phyloP scores from a whole-genome alignment of 2,797 vertebrate genomes.

The Tenualosa thibaudeaui region DNA sequence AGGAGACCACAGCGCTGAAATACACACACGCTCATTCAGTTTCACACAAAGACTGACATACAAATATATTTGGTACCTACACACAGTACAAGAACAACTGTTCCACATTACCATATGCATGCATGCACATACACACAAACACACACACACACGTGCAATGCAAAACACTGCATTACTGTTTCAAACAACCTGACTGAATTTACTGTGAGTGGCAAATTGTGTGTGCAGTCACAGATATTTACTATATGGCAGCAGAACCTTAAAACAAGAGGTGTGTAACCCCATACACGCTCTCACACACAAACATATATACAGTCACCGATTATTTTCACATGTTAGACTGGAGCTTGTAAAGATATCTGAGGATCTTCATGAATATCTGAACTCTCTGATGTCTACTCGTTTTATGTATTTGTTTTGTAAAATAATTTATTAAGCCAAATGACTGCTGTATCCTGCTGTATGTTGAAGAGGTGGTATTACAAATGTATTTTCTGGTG shows the following conservation, averaged over 20 bases:
- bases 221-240: neutral
- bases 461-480: constrained; percentile 21
- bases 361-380: no score
- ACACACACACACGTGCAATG: neutral
- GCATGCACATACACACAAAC: neutral
- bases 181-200: neutral
- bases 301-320: neutral
- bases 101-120: neutral
- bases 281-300: neutral
- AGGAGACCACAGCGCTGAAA: constrained; percentile 13
- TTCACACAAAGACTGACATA: neutral
- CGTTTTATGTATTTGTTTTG: constrained; percentile 58
- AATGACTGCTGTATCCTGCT: constrained; percentile 52
- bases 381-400: constrained; percentile 46
- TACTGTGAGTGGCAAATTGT: neutral
- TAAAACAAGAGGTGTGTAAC: neutral
- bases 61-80: neutral
- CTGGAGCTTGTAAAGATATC: no score
- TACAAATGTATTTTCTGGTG: constrained; percentile 28
- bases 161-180: neutral
- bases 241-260: neutral
- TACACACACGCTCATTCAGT: constrained; percentile 21
- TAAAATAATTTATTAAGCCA: constrained; percentile 71
- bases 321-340: neutral
- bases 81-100: neutral